Evolutionary conservation across 2,113 vertebrate species (phyloP), one percentile per base, ranked within the genome.

Genomic region (Percopsis transmontana): DNA sequence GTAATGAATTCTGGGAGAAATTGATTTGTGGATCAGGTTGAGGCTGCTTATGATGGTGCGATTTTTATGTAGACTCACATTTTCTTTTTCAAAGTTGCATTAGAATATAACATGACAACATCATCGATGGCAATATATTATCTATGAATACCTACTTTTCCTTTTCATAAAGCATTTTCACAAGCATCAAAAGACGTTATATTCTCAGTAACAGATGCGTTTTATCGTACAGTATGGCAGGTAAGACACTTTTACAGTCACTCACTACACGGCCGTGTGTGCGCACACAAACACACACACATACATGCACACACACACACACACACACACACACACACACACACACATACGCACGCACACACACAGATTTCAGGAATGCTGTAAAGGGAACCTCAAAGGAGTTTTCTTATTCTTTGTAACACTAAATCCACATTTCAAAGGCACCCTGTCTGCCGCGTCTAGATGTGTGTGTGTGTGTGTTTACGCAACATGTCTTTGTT

Each of bases 351-450:
- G 5, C 27, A 27, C 11, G 24, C 18, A 23, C 24, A 56, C 13
- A 61, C 33, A 38, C n/a, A 5, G 56, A 39, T 33, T 12, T 33
- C 20, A 20, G 40, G 27, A 7, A 33, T 33, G 27, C 27, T 33
- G 44, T 41, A 40, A 20, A 50, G 0, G 20, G 10, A n/a, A 27
- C 50, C 66, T 55, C 27, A 47, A 38, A 56, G 16, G 12, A 2
- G 2, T 10, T 50, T 38, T 50, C 9, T 15, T 42, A 66, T 41
- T 33, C 23, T 58, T 13, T 57, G 18, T 62, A 27, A 42, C 2
- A 16, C 21, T 16, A 41, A 27, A 41, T n/a, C 15, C 14, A 61
- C 16, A 62, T 44, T 77, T 66, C 59, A 66, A 11, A 56, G 40
- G 19, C 21, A 63, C 56, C 20, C n/a, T 51, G 48, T 51, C 16